Evolutionary conservation across 2,888 invertebrate species (phyloP), one percentile per base, ranked within the genome.

Genomic region (Melieria omissa): DNA sequence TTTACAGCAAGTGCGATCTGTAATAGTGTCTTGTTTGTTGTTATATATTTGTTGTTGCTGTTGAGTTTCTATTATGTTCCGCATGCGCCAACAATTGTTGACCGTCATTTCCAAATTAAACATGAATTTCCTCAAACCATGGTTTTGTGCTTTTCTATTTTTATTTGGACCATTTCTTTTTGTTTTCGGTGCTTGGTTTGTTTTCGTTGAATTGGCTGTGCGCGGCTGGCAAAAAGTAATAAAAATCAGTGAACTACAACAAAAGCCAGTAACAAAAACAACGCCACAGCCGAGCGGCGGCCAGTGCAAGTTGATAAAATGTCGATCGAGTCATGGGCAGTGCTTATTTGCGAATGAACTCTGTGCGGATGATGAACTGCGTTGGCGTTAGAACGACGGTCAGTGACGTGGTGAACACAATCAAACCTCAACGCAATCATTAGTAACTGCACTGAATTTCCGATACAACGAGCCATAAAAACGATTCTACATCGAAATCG

Each of bases 161-260:
- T 63, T 67, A 46, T 63, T 60, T 67, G 58, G n/a, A 14, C 47
- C 66, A n/a, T 69, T 69, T 46, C 4, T 45, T 58, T 14, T 62
- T 62, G n/a, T 29, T 14, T 57, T 6, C 57, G 14, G 57, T 41
- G 42, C 47, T 9, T 29, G 4, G 29, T 29, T 29, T 29, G 29
- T 29, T 29, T 29, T 29, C 29, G 29, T 12, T 29, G 45, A 29
- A 52, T 7, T 9, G 16, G 16, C 52, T 47, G 12, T 70, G 61
- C 41, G 76, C 80, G 76, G 78, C 78, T 77, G 77, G 75, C 77
- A 80, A 80, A 82, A 81, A 75, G 69, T 79, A 71, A 74, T 76
- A 62, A 71, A 77, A 76, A 72, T 72, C 76, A 75, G 47, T 75
- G 73, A 75, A 72, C 73, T 71, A 70, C 66, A 69, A 72, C 74